phyloP scores from a whole-genome alignment of 2,113 vertebrate genomes.

The Gasterosteus aculeatus region DNA sequence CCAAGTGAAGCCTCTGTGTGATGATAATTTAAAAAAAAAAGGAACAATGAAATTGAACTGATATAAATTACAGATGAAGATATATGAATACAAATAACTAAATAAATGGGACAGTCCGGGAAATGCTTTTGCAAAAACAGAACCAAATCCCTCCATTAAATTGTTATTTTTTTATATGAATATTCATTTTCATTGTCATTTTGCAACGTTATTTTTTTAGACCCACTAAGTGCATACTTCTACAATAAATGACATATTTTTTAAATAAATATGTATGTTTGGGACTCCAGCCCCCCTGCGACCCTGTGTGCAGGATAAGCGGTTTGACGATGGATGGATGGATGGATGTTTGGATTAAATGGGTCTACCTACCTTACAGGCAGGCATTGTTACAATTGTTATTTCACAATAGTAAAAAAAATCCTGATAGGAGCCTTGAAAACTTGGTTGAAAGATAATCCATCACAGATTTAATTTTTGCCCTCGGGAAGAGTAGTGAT shows the following conservation, averaged over 20 bases:
- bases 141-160: not conserved
- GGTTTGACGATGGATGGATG: too few species aligned
- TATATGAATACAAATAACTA: not conserved
- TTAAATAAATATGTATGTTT: too few species aligned
- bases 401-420: not conserved
- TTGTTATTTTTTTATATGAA: too few species aligned
- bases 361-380: not conserved
- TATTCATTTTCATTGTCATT: too few species aligned
- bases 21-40: not conserved
- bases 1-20: constrained; percentile 83
- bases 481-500: not conserved
- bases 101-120: not conserved
- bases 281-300: too few species aligned
- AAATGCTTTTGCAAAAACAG: not conserved
- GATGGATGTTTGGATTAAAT: not conserved
- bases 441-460: not conserved
- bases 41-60: not conserved
- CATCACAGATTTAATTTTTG: not conserved
- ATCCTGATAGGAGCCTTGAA: not conserved
- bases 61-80: not conserved
- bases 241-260: too few species aligned
- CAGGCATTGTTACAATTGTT: not conserved
- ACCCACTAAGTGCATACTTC: too few species aligned
- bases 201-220: too few species aligned
- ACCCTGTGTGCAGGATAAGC: too few species aligned